These are phyloP conservation scores for Struthio camelus DNA, from an alignment of 2,113 vertebrate genomes.

Conservation along the genomic window DNA sequence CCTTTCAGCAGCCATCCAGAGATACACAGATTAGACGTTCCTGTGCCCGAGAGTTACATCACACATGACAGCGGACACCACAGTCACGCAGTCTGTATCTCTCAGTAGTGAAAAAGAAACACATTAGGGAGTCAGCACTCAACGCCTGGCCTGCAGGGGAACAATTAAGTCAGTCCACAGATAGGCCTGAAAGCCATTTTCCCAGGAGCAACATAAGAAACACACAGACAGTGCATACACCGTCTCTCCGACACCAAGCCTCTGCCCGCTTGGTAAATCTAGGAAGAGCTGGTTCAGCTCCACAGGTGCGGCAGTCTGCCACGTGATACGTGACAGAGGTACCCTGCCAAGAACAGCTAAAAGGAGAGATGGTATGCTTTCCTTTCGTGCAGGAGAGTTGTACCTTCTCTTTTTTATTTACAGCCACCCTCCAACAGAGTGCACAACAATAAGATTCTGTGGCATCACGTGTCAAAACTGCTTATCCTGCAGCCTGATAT, in stretches of 20 bases:
- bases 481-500: neutral
- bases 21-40: neutral
- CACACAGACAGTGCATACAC: neutral
- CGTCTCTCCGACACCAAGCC: neutral
- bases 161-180: neutral
- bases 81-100: neutral
- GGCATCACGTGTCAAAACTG: neutral
- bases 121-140: neutral
- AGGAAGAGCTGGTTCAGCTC: neutral
- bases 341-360: neutral
- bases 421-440: neutral
- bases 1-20: neutral
- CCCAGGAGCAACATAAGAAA: neutral
- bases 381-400: neutral
- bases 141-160: neutral
- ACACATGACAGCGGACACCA: rapidly evolving
- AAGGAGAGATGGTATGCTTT: neutral
- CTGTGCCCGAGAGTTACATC: neutral
- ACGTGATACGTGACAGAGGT: neutral
- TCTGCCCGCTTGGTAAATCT: rapidly evolving
- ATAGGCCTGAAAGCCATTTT: neutral
- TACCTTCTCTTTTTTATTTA: neutral
- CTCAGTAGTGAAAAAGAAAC: neutral
- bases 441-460: neutral
- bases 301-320: neutral